Evolutionary conservation across 92 coral and sea anemone species (phyloP).

Genomic region (Palythoa heliodiscus): DNA sequence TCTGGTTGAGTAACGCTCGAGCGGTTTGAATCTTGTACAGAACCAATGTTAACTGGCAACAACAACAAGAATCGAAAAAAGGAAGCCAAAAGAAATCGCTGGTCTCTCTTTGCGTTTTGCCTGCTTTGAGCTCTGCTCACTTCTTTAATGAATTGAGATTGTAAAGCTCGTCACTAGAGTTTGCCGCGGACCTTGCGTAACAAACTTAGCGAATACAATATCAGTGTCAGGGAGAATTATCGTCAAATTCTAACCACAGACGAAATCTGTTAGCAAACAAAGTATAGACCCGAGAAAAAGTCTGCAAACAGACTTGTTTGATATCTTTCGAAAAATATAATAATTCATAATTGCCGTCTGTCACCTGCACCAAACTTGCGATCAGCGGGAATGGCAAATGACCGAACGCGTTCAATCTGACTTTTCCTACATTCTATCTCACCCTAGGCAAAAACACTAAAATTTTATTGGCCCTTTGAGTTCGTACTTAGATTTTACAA

Average conservation of each 20-base stretch:
- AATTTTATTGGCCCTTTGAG: background rate
- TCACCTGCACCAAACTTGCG: constrained; percentile 36
- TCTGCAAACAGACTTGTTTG: constrained; percentile 44
- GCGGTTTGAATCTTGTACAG: background rate
- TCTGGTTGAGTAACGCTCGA: too few relatives aligned
- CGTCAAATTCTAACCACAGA: constrained; percentile 20
- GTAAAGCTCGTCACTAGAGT: background rate
- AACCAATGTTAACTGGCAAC: background rate
- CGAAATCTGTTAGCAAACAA: constrained; percentile 42
- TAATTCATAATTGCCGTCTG: constrained; percentile 10
- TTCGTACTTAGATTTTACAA: background rate
- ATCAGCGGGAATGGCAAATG: constrained; percentile 30
- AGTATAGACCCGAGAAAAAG: constrained; percentile 31
- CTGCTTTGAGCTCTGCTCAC: background rate
- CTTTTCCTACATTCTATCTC: background rate
- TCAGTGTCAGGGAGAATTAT: constrained; percentile 21
- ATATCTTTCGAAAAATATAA: constrained; percentile 21
- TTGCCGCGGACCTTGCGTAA: background rate
- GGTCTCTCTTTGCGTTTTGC: background rate
- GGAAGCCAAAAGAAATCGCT: background rate
- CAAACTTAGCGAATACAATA: background rate
- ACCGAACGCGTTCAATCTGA: background rate
- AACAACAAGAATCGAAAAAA: background rate
- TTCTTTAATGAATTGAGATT: background rate
- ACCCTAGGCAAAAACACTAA: background rate